Conservation (phyloP, 2,797 vertebrate species). For the Amblyraja radiata region DNA sequence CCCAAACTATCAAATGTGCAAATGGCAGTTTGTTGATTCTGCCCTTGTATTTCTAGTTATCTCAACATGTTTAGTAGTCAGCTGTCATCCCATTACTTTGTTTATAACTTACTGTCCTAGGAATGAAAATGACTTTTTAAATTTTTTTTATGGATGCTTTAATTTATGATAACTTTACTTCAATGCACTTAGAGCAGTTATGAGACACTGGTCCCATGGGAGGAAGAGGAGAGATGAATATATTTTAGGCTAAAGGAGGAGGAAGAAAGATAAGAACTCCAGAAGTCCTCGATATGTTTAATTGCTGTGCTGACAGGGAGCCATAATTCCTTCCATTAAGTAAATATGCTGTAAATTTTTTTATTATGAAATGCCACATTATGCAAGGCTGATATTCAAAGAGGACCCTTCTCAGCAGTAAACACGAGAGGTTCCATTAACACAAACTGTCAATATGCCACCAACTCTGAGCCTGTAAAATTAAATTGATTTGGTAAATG, state of each 20-base stretch:
- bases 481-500: conserved; percentile 99
- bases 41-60: not conserved
- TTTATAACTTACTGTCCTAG: conserved; percentile 33
- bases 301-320: conserved; percentile 78
- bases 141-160: conserved; percentile 33
- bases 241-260: conserved; percentile 51
- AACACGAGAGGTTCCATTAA: conserved; percentile 95
- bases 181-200: conserved; percentile 37
- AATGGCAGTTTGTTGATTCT: not conserved
- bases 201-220: conserved; percentile 43
- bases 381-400: conserved; percentile 83
- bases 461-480: conserved; percentile 91
- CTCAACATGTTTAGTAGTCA: not conserved
- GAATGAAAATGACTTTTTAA: conserved; percentile 30
- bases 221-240: conserved; percentile 56
- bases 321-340: conserved; percentile 96
- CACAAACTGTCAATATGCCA: conserved; percentile 97
- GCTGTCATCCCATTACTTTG: conserved; percentile 17
- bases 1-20: not conserved
- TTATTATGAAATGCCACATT: conserved; percentile 96
- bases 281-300: conserved; percentile 67
- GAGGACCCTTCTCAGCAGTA: conserved; percentile 93
- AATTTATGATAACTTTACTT: conserved; percentile 38
- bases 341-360: conserved; percentile 93
- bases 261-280: conserved; percentile 37